Evolutionary conservation across 2,888 invertebrate species (phyloP).

Genomic region (Spatulosminthurus flaviceps): DNA sequence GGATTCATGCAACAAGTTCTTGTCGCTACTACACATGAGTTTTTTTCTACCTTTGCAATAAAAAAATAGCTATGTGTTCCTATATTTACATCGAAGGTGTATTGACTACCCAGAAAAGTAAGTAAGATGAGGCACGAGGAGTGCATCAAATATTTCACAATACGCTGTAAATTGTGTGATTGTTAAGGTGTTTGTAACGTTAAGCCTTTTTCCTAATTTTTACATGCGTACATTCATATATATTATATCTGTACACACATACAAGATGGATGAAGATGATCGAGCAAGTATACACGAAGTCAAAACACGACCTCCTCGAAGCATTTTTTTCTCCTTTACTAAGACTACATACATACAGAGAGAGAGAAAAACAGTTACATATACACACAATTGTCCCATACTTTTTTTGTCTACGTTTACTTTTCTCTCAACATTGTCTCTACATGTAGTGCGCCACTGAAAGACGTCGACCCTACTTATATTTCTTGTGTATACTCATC

Average conservation of each 20-base stretch:
- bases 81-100: not conserved
- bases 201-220: not conserved
- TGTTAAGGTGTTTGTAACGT: slow-evolving; percentile 10
- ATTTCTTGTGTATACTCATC: no score
- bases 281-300: not conserved
- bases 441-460: not conserved
- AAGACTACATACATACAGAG: no score
- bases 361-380: no score
- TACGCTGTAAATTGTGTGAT: slow-evolving; percentile 21
- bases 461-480: not conserved
- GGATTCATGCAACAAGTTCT: no score
- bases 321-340: slow-evolving; percentile 16
- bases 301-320: slow-evolving; percentile 27
- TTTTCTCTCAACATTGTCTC: not conserved
- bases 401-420: slow-evolving; percentile 15
- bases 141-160: slow-evolving; percentile 22
- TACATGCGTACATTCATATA: no score
- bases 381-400: not conserved
- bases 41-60: no score
- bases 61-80: no score
- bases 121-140: not conserved
- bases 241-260: no score
- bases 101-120: not conserved
- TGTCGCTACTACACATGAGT: no score
- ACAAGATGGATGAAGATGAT: slow-evolving; percentile 18